Evolutionary conservation across 2,888 invertebrate genomes (phyloP).

Genomic region (Polydrusus cervinus): DNA sequence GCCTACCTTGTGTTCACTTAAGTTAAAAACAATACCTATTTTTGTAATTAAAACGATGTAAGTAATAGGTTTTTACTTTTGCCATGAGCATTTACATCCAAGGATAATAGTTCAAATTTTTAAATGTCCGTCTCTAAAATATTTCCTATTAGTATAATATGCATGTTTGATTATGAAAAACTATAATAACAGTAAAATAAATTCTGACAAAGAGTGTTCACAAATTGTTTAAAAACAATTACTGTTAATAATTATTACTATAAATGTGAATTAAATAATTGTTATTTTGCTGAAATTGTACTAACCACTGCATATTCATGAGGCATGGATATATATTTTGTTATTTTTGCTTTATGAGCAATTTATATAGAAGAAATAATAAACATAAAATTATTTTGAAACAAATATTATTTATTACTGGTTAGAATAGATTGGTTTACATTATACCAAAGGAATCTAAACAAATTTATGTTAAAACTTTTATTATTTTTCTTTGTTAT

Average conservation of each 20-base stretch:
- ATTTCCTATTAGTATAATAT: constrained; percentile 21
- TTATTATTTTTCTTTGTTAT: too few species aligned
- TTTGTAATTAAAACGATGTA: constrained; percentile 19
- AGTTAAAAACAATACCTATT: constrained; percentile 7
- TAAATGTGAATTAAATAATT: constrained; percentile 39
- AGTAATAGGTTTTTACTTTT: constrained; percentile 12
- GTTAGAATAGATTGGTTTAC: background rate
- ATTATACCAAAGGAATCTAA: background rate
- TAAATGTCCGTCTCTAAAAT: constrained; percentile 7
- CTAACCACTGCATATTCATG: constrained; percentile 31
- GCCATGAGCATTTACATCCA: background rate
- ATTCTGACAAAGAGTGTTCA: constrained; percentile 26
- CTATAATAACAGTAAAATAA: constrained; percentile 27
- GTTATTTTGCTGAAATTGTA: constrained; percentile 30
- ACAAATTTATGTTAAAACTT: background rate
- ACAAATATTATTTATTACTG: background rate
- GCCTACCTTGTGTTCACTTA: constrained; percentile 12
- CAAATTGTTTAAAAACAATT: constrained; percentile 39
- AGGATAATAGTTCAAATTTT: constrained; percentile 20
- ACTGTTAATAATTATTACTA: constrained; percentile 31
- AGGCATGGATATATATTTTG: constrained; percentile 15
- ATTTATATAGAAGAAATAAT: constrained; percentile 18
- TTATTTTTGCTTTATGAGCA: constrained; percentile 27
- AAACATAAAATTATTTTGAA: constrained; percentile 21
- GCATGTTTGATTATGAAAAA: constrained; percentile 20